These are phyloP conservation scores for Leucosticte australis DNA, from an alignment of 2,113 vertebrate genomes.

Conservation along the genomic window DNA sequence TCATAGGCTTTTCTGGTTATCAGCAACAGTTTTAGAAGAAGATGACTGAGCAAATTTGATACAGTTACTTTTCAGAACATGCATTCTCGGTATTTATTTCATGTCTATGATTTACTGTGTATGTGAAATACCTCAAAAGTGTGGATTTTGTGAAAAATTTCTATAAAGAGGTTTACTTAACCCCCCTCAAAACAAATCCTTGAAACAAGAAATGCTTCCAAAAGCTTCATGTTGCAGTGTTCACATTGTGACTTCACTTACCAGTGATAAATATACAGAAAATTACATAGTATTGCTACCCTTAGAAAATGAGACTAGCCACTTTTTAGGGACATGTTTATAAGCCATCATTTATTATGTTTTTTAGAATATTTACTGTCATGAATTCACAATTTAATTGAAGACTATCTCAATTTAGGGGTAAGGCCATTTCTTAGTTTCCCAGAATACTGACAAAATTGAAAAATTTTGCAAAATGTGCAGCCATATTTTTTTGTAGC, in stretches of 20 bases:
- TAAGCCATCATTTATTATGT: not conserved
- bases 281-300: not conserved
- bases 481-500: not conserved
- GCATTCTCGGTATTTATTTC: not conserved
- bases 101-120: not conserved
- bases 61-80: not conserved
- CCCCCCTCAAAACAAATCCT: not conserved
- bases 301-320: not conserved
- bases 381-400: not conserved
- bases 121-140: not conserved
- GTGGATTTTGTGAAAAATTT: not conserved
- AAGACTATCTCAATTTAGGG: not conserved
- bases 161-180: not conserved
- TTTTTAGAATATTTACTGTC: not conserved
- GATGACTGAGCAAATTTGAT: not conserved
- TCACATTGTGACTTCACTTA: not conserved
- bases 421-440: not conserved
- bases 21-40: not conserved
- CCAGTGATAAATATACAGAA: not conserved
- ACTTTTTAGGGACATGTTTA: not conserved
- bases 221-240: not conserved
- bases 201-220: not conserved
- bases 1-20: not conserved
- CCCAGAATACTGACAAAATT: not conserved
- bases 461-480: not conserved